These are phyloP conservation scores for Cheilosia vulpina DNA, from an alignment of 2,888 invertebrate species.

Conservation along the genomic window DNA sequence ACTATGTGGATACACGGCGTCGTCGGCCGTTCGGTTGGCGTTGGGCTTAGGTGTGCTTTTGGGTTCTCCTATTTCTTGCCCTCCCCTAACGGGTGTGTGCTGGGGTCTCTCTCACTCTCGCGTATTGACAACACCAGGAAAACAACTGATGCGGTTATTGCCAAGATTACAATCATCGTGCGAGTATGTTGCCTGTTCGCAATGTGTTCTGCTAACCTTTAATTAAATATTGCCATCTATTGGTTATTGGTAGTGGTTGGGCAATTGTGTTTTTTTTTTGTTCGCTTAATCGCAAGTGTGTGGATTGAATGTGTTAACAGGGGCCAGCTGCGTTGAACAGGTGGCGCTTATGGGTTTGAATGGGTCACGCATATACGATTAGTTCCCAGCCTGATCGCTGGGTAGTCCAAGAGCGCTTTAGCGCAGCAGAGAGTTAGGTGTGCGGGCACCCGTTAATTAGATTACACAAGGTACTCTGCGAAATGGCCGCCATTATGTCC, in stretches of 20 bases:
- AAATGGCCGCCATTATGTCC: no score
- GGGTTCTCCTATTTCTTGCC: neutral
- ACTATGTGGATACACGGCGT: constrained; percentile 16
- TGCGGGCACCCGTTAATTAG: no score
- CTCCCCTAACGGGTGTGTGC: constrained; percentile 32
- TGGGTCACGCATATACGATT: no score
- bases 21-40: constrained; percentile 19
- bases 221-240: constrained; percentile 21
- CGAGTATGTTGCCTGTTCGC: constrained; percentile 13
- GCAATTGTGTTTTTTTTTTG: constrained; percentile 22
- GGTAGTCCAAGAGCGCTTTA: no score
- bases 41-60: constrained; percentile 29
- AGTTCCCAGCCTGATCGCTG: no score
- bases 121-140: constrained; percentile 46
- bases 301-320: constrained; percentile 34
- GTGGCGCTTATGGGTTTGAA: constrained; percentile 39
- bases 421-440: no score
- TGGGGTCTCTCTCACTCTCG: neutral
- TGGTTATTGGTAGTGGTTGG: constrained; percentile 21
- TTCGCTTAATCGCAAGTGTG: constrained; percentile 11
- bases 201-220: constrained; percentile 53
- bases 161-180: constrained; percentile 35
- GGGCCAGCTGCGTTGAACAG: constrained; percentile 43
- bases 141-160: constrained; percentile 60
- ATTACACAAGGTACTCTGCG: no score